phyloP scores from a whole-genome alignment of 2,797 vertebrate species.

The Microctenopoma lineatum region DNA sequence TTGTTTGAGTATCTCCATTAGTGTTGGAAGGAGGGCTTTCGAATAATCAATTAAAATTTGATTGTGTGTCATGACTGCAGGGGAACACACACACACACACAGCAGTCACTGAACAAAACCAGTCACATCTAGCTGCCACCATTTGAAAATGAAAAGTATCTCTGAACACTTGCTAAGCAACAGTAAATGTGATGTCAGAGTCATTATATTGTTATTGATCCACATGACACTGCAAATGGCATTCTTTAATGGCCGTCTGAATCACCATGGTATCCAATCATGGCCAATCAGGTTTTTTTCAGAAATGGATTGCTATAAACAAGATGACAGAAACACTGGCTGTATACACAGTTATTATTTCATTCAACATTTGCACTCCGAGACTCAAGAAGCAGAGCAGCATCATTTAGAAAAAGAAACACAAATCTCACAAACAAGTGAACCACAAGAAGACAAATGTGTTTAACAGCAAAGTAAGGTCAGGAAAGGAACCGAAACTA shows the following conservation, averaged over 20 bases:
- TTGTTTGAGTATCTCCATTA: constrained; percentile 50
- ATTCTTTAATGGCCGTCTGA: constrained; percentile 68
- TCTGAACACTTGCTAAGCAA: constrained; percentile 60
- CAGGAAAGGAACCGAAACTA: constrained; percentile 67
- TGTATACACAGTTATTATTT: constrained; percentile 77
- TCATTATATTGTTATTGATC: constrained; percentile 78
- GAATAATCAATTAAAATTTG: constrained; percentile 73
- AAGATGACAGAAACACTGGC: constrained; percentile 86
- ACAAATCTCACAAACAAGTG: constrained; percentile 73
- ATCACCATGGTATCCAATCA: constrained; percentile 74
- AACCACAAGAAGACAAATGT: constrained; percentile 70
- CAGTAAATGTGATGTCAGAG: constrained; percentile 61
- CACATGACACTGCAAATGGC: constrained; percentile 68
- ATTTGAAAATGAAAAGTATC: constrained; percentile 60
- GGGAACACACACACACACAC: constrained; percentile 61
- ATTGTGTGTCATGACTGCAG: constrained; percentile 63
- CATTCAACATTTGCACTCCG: constrained; percentile 78
- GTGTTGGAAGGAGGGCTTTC: constrained; percentile 39
- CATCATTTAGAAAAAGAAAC: constrained; percentile 80
- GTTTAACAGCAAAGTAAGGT: constrained; percentile 64
- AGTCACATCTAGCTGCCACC: constrained; percentile 52
- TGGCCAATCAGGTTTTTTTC: constrained; percentile 67
- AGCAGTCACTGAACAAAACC: constrained; percentile 68
- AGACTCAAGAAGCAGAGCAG: constrained; percentile 86
- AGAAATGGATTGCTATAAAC: constrained; percentile 67